phyloP scores from a whole-genome alignment of 2,888 invertebrate species.

The Apoda limacodes region DNA sequence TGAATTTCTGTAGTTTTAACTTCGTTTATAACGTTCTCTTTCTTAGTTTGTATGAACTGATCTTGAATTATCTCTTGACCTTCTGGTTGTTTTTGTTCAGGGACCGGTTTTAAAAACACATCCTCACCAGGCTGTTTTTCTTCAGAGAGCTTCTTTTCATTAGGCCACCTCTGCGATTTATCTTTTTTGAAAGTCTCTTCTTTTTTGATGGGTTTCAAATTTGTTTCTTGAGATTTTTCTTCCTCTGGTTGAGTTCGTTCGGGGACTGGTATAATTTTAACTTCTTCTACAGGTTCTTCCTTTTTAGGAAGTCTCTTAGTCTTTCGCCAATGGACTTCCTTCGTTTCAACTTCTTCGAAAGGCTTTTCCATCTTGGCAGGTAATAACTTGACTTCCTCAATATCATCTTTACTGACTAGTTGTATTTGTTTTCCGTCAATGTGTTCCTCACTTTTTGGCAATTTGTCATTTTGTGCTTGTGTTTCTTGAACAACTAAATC shows the following conservation, averaged over 20 bases:
- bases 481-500: too few relatives aligned
- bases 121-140: slow-evolving; percentile 41
- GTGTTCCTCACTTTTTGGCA: too few relatives aligned
- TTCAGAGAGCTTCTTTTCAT: slow-evolving; percentile 28
- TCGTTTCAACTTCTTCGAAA: slow-evolving; percentile 23
- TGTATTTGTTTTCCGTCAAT: too few relatives aligned
- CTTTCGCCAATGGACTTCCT: slow-evolving; percentile 28
- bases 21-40: slow-evolving; percentile 27
- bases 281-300: slow-evolving; percentile 50
- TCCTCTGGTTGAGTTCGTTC: slow-evolving; percentile 25
- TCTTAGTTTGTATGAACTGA: slow-evolving; percentile 37
- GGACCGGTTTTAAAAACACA: slow-evolving; percentile 43
- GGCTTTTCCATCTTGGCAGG: too few relatives aligned
- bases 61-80: slow-evolving; percentile 47
- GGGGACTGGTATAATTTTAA: slow-evolving; percentile 53
- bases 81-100: slow-evolving; percentile 26
- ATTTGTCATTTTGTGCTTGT: too few relatives aligned
- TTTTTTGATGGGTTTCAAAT: slow-evolving; percentile 36
- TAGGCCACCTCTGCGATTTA: slow-evolving; percentile 32
- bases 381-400: too few relatives aligned
- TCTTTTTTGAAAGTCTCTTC: slow-evolving; percentile 26
- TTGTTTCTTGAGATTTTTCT: slow-evolving; percentile 45
- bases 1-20: slow-evolving; percentile 30
- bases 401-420: too few relatives aligned
- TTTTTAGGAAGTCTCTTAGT: slow-evolving; percentile 37